Evolutionary conservation across 1,140 invertebrate species (phyloP).

Genomic region (Pristionchus pacificus): DNA sequence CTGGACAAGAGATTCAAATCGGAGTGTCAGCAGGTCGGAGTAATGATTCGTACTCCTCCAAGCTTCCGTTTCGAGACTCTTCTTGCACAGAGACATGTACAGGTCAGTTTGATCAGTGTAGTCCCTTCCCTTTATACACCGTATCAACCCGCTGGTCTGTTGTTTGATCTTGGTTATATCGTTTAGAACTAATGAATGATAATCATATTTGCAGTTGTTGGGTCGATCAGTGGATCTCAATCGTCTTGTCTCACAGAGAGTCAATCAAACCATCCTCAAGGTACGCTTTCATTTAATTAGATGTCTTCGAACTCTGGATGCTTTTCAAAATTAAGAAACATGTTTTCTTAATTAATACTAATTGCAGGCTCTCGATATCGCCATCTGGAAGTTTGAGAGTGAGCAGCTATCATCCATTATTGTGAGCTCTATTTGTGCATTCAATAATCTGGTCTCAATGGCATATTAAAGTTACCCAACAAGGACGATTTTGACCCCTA

Average conservation of each 20-base stretch:
- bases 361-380: constrained; percentile 88
- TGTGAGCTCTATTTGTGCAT: constrained; percentile 64
- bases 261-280: constrained; percentile 91
- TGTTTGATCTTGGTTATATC: too few relatives aligned
- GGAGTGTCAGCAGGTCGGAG: constrained; percentile 81
- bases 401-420: constrained; percentile 95
- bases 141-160: too few relatives aligned
- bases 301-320: too few relatives aligned
- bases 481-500: too few relatives aligned
- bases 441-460: background rate
- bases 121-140: too few relatives aligned
- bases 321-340: too few relatives aligned
- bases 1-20: constrained; percentile 92
- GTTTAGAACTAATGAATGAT: too few relatives aligned
- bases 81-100: constrained; percentile 88
- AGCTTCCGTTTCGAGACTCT: constrained; percentile 91
- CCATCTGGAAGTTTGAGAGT: constrained; percentile 88
- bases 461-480: too few relatives aligned
- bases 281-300: too few relatives aligned
- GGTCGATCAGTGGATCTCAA: constrained; percentile 95
- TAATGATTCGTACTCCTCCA: constrained; percentile 75
- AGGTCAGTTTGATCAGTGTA: constrained; percentile 47
- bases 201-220: constrained; percentile 79
- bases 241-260: constrained; percentile 87
- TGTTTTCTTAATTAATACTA: too few relatives aligned